phyloP scores from a whole-genome alignment of 2,113 vertebrate genomes.

The Okapia johnstoni region DNA sequence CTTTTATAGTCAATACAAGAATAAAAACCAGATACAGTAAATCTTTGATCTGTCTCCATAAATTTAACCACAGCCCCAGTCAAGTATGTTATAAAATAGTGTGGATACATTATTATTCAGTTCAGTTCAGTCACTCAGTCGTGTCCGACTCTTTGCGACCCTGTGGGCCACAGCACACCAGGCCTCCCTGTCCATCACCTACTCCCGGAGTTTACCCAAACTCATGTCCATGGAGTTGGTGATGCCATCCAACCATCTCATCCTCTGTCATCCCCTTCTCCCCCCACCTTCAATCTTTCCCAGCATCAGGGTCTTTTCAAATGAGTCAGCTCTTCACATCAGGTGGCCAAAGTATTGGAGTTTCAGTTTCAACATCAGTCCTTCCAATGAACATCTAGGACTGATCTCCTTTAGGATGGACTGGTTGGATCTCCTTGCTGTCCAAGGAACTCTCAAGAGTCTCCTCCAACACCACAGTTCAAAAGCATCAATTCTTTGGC shows the following conservation, averaged over 20 bases:
- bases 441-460: not conserved
- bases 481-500: not conserved
- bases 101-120: not conserved
- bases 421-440: not conserved
- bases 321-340: not conserved
- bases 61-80: not conserved
- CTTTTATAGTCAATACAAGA: not conserved
- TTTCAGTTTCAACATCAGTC: not conserved
- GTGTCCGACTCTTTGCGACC: accelerated
- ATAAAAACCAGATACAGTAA: not conserved
- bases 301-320: not conserved
- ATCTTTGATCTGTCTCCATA: not conserved
- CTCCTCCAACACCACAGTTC: not conserved
- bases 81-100: not conserved
- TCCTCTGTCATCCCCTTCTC: not conserved
- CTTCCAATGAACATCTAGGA: not conserved
- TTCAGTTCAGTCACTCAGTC: not conserved
- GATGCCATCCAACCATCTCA: not conserved
- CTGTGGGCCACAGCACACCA: not conserved
- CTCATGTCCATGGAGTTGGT: not conserved
- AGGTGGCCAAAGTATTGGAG: not conserved
- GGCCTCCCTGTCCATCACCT: not conserved
- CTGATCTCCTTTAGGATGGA: not conserved
- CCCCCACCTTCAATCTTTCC: not conserved
- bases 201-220: not conserved